phyloP scores from a whole-genome alignment of 2,113 vertebrate species.

The Mus musculus region GRCm39 chr4:109941501-109942000 shows the following conservation, averaged over 20 bases:
- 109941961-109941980: conserved; percentile 28
- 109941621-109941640: neutral
- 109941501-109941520: neutral
- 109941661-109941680: neutral
- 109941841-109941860: conserved; percentile 46
- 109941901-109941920: conserved; percentile 26
- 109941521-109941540: conserved; percentile 6
- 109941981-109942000: neutral
- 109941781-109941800: neutral
- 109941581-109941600: neutral
- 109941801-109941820: neutral
- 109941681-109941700: neutral
- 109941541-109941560: neutral
- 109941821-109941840: neutral
- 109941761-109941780: neutral
- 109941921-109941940: conserved; percentile 3
- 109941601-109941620: conserved; percentile 3
- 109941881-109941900: neutral
- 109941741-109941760: neutral
- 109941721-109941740: neutral
- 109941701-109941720: neutral
- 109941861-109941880: neutral
- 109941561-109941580: neutral
- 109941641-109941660: conserved; percentile 29
- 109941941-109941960: conserved; percentile 43